Evolutionary conservation across 2,797 vertebrate species (phyloP).

Genomic region (Siniperca obscura): DNA sequence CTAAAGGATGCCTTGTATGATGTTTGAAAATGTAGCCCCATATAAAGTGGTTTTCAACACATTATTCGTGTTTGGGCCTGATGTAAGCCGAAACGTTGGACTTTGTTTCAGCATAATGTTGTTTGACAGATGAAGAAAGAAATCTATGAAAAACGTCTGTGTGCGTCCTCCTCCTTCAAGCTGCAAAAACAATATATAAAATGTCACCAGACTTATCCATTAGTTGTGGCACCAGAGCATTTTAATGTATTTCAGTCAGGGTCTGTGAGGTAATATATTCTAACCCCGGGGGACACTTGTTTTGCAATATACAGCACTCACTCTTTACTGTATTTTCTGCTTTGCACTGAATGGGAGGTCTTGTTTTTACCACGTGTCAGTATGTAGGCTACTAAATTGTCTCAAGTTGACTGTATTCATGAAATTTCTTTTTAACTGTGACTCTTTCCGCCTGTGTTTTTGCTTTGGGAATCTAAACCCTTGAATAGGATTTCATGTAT

Average conservation of each 20-base stretch:
- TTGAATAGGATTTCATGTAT: not conserved
- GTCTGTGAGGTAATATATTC: not conserved
- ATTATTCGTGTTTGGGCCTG: no score
- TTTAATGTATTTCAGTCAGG: not conserved
- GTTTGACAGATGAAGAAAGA: not conserved
- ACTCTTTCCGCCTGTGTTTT: not conserved
- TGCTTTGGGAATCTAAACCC: not conserved
- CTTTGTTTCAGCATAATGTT: not conserved
- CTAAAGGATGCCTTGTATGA: no score
- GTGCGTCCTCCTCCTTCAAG: not conserved
- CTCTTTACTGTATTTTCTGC: conserved; percentile 5
- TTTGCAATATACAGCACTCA: not conserved
- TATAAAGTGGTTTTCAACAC: no score
- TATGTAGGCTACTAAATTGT: not conserved
- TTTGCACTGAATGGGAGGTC: not conserved
- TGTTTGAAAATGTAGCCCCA: no score
- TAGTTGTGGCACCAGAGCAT: not conserved
- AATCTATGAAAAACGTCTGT: not conserved
- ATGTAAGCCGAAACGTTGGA: not conserved
- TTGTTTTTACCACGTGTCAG: not conserved
- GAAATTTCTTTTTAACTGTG: not conserved
- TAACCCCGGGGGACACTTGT: no score
- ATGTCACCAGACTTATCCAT: not conserved
- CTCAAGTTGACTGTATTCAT: not conserved
- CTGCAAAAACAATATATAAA: not conserved